Base-by-base conservation (phyloP, 2,797 vertebrate genomes). In the Decapterus maruadsi region DNA sequence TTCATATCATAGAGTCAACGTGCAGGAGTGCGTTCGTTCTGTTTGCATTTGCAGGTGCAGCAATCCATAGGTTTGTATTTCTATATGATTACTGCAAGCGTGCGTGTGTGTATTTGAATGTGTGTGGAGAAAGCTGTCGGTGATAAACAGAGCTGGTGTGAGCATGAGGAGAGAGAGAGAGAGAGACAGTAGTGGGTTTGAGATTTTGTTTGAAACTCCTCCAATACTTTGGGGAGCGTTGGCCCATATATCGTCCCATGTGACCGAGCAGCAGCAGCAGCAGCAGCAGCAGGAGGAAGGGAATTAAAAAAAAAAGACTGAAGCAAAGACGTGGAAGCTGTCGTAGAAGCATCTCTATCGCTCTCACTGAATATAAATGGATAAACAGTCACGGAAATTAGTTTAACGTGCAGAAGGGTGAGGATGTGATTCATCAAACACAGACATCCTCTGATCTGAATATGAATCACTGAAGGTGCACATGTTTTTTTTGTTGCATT, bases 201-300 rank as follows among this genome's bases (percentile, higher is more conserved):
- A 90, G 90, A 90, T 80, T 90, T 91, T 91, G 80, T 90, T 91
- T 92, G 89, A 91, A 93, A 92, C 83, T 91, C 80, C 31, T 34
- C 53, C 85, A 84, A 83, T 93, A 90, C 93, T 94, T 91, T 84
- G 72, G 92, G 92, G 91, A 94, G 86, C 81, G 58, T 90, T 84
- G 92, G 79, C 85, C 86, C 87, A 88, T 89, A 86, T 90, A 82
- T 75, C 80, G 82, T 93, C 92, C 93, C 92, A 87, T 90, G 92
- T 93, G 94, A 93, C 89, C 76, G 77, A 92, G 81, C 73, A 75
- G 84, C 87, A 81, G 81, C 31, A 34, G 31, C 31, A 34, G 31
- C 31, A 34, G 31, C 4, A 34, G 31, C 26, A 26, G 31, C 4
- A 34, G 31, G 31, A 34, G 31, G 31, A 34, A 87, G 26, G 26